These are phyloP conservation scores for Barbus barbus DNA, from an alignment of 2,113 vertebrate species.

Conservation along the genomic window DNA sequence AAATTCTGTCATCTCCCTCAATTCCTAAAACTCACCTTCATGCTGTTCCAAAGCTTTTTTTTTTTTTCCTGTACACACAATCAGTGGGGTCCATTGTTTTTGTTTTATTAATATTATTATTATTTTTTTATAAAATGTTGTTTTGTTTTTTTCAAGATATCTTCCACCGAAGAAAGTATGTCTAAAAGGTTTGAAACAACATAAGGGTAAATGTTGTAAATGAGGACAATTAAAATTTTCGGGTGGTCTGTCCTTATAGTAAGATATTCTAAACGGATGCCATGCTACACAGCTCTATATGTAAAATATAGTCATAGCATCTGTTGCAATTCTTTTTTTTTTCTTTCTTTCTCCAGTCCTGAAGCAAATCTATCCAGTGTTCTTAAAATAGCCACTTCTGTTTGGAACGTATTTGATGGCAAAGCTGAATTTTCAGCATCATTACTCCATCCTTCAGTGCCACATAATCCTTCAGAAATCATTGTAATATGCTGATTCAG, in stretches of 20 bases:
- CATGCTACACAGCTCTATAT: background rate
- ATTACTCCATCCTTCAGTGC: too few species aligned
- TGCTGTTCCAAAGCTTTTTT: too few species aligned
- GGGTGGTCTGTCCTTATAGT: background rate
- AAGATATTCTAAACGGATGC: background rate
- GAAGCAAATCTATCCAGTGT: background rate
- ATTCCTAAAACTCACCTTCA: too few species aligned
- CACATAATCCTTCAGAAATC: too few species aligned
- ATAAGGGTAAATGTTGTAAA: background rate
- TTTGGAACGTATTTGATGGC: too few species aligned
- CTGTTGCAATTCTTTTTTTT: background rate
- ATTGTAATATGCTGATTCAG: too few species aligned
- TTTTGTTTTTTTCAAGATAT: background rate
- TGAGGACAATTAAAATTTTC: background rate
- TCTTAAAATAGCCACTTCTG: background rate
- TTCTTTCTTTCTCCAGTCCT: background rate
- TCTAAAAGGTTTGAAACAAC: background rate
- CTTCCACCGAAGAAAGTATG: background rate
- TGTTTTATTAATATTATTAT: background rate
- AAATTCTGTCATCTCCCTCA: too few species aligned
- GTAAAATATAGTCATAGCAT: background rate
- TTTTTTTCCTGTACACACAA: too few species aligned
- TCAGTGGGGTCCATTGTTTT: background rate
- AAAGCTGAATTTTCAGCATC: background rate
- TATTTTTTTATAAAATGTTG: background rate